Conservation (phyloP, 37 sponge, comb jelly and placozoan genomes). For the Halisarca cf. caerulea region DNA sequence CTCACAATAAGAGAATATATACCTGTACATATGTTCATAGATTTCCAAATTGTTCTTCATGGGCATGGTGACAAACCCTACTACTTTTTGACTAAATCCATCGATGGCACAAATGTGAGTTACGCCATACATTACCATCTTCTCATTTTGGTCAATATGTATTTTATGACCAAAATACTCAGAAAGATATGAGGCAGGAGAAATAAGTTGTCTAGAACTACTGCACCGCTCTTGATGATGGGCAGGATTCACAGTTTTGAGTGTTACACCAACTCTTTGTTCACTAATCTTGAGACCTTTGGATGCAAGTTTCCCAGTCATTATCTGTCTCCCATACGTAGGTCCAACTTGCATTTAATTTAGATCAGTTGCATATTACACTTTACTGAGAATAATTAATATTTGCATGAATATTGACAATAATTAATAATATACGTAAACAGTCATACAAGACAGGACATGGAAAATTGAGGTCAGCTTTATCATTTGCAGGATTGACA, state of each 20-base stretch:
- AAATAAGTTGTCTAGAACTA: conserved; percentile 8
- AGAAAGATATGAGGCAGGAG: conserved; percentile 65
- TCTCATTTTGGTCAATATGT: conserved; percentile 73
- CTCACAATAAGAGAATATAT: no score
- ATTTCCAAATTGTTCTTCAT: conserved; percentile 64
- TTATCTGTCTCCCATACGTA: conserved; percentile 54
- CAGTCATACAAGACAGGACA: no score
- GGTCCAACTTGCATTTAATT: conserved; percentile 58
- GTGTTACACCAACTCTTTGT: conserved; percentile 31
- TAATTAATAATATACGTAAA: no score
- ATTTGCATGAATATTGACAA: no score
- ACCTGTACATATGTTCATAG: conserved; percentile 40
- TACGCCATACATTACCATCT: conserved; percentile 69
- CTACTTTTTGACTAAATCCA: conserved; percentile 62
- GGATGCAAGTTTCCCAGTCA: conserved; percentile 45
- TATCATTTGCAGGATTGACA: no score
- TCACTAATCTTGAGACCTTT: conserved; percentile 27
- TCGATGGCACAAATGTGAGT: conserved; percentile 60
- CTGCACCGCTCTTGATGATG: conserved; percentile 29
- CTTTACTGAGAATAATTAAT: no score
- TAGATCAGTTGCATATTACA: no score
- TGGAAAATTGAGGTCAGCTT: no score
- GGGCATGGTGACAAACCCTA: conserved; percentile 50
- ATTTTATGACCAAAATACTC: conserved; percentile 68
- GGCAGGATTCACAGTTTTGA: conserved; percentile 12